Percentiles rank a stretch among this genome's conserved stretches.
These are phyloP conservation scores for Gymnobelideus leadbeateri DNA, from an alignment of 2,113 vertebrate genomes.

Conservation along the genomic window DNA sequence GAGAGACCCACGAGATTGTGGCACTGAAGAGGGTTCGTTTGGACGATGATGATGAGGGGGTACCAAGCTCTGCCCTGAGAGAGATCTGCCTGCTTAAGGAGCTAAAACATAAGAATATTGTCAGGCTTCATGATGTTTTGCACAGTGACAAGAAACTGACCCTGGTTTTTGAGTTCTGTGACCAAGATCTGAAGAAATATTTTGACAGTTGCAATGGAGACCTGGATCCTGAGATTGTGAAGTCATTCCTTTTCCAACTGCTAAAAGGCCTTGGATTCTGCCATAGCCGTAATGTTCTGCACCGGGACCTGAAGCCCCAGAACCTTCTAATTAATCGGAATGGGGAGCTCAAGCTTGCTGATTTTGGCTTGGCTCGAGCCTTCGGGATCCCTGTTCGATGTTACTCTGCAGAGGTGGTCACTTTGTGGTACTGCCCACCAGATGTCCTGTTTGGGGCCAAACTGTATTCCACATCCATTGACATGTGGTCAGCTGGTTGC, in stretches of 20 bases:
- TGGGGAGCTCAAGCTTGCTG: conserved; percentile 96
- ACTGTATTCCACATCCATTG: conserved; percentile 97
- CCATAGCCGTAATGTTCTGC: conserved; percentile 97
- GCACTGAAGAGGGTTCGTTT: too few relatives aligned
- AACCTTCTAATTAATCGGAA: conserved; percentile 99
- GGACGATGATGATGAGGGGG: too few relatives aligned
- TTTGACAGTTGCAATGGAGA: conserved; percentile 99
- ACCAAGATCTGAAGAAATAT: conserved; percentile 99
- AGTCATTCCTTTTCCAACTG: conserved; percentile 99
- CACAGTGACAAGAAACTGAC: conserved; percentile 99
- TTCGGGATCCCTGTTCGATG: conserved; percentile 98
- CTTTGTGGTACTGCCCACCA: conserved; percentile 96
- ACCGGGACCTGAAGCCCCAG: conserved; percentile 97
- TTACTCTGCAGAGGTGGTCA: conserved; percentile 98
- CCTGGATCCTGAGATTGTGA: conserved; percentile 96
- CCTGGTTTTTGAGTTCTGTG: conserved; percentile 97
- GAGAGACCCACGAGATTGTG: conserved; percentile 97
- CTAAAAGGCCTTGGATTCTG: conserved; percentile 97
- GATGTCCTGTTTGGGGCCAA: conserved; percentile 98
- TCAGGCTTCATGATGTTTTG: too few relatives aligned
- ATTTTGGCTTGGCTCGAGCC: conserved; percentile 95
- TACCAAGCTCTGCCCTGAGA: too few relatives aligned
- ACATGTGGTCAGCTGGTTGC: conserved; percentile 99
- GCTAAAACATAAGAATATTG: too few relatives aligned
- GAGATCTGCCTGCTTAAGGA: too few relatives aligned